These are phyloP conservation scores for Aproaerema taeniolella DNA, from an alignment of 2,888 invertebrate species.

Conservation along the genomic window DNA sequence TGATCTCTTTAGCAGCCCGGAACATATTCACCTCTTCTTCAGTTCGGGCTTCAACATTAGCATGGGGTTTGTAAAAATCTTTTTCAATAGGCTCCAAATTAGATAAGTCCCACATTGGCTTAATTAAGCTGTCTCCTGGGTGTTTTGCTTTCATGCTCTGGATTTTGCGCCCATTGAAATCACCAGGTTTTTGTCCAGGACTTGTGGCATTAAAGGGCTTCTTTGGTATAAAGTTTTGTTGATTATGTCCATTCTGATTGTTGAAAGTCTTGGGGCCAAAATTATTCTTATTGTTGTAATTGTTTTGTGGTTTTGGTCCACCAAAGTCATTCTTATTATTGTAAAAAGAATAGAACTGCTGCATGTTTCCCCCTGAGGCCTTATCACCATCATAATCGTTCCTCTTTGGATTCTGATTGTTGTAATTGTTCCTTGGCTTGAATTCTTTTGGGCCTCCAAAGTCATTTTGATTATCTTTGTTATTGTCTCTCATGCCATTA, in stretches of 20 bases:
- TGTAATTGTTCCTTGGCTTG: constrained; percentile 62
- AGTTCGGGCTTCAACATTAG: constrained; percentile 81
- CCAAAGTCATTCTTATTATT: constrained; percentile 68
- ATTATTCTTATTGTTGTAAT: constrained; percentile 48
- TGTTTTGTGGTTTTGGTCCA: constrained; percentile 61
- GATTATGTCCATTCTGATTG: constrained; percentile 47
- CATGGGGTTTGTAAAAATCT: constrained; percentile 93
- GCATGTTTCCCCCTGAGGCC: constrained; percentile 53
- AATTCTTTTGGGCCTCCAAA: constrained; percentile 70
- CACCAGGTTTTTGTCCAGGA: constrained; percentile 44
- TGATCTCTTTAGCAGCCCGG: constrained; percentile 89
- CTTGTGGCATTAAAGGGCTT: constrained; percentile 58
- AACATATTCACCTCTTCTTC: constrained; percentile 86
- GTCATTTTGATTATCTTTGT: constrained; percentile 57
- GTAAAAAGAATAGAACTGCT: no score
- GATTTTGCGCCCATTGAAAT: constrained; percentile 71
- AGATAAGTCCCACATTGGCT: constrained; percentile 89
- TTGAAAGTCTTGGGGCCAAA: constrained; percentile 59
- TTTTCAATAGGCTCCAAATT: constrained; percentile 90
- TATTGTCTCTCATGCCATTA: constrained; percentile 64
- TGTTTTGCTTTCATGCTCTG: constrained; percentile 83
- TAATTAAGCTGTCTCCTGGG: constrained; percentile 83
- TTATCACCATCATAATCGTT: constrained; percentile 59
- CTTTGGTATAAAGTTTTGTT: constrained; percentile 54
- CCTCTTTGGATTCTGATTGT: constrained; percentile 51